A percentile compares a stretch with the other conserved stretches of the same genome.
Evolutionary conservation across 2,888 invertebrate genomes (phyloP).

Genomic region (Campaea margaritaria): DNA sequence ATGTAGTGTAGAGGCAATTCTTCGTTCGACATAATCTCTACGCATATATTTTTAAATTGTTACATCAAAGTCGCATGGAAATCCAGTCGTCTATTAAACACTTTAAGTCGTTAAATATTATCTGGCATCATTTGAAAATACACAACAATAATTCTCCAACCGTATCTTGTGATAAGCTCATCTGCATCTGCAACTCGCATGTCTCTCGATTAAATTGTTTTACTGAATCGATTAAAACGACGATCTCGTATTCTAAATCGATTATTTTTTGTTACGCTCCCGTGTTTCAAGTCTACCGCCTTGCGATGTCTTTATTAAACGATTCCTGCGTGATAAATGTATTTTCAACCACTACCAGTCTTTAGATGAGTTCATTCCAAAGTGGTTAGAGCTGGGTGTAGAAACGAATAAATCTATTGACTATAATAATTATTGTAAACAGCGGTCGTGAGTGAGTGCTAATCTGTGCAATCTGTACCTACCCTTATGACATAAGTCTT

Average conservation of each 20-base stretch:
- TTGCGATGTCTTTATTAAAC: conserved; percentile 71
- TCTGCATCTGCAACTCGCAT: conserved; percentile 67
- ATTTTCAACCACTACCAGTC: conserved; percentile 21
- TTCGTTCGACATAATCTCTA: too few species aligned
- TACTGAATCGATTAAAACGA: conserved; percentile 78
- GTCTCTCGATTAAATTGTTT: conserved; percentile 78
- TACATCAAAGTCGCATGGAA: too few species aligned
- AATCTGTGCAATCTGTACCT: too few species aligned
- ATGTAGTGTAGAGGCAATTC: too few species aligned
- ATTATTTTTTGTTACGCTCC: conserved; percentile 67
- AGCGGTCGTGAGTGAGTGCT: too few species aligned
- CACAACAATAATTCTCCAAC: conserved; percentile 37
- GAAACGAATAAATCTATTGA: too few species aligned
- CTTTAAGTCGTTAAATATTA: not conserved
- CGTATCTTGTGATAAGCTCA: conserved; percentile 58
- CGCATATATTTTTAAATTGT: too few species aligned
- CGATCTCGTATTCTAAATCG: conserved; percentile 69
- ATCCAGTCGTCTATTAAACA: too few species aligned
- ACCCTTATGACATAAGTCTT: too few species aligned
- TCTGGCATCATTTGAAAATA: conserved; percentile 29
- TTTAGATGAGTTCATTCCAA: conserved; percentile 12
- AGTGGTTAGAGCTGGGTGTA: not conserved
- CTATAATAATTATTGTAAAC: too few species aligned
- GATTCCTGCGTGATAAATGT: conserved; percentile 33
- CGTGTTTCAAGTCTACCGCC: conserved; percentile 64